Base-by-base conservation (phyloP, 2,888 invertebrate species). In the Choristoneura rosaceana region DNA sequence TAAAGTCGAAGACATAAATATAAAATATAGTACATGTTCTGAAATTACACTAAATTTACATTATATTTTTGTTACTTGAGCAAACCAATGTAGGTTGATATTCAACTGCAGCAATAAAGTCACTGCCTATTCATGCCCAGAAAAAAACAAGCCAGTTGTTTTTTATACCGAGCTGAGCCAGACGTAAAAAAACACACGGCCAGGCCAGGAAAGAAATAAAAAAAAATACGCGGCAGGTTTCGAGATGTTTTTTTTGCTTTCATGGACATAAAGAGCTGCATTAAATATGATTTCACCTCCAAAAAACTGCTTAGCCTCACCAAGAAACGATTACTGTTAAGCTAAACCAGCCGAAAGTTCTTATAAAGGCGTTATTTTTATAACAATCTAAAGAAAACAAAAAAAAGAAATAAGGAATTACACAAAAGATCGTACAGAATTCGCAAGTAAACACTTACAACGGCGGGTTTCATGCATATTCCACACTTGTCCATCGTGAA, bases 161-260 rank as follows among this genome's bases (percentile, higher is more conserved):
- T 90, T 91, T 91, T 91, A 89, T 82, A 84, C 87, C 83, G 87
- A 87, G 85, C 87, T 77, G 89, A 89, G 91, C 90, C 93, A 93
- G 92, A 93, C 93, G 89, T 87, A 91, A 93, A 93, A 91, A 93
- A 92, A 90, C 90, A 89, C 82, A 83, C 83, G 82, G 86, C 83
- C 87, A 84, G 86, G 84, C 83, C 80, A 81, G 77, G 77, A 82
- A 77, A 79, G 83, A 83, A 86, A 84, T 82, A 87, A 90, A 91
- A 91, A 91, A 93, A 93, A 92, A 91, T 89, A 88, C 87, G 91
- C 93, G 90, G 92, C 92, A 89, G 91, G 92, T 93, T 93, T 91
- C 88, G 88, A 89, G 62, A 52, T 77, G 79, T 79, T 79, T 78
- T 76, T 80, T 73, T 76, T 73, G 79, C 79, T 70, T 76, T 70